Evolutionary conservation across 2,113 vertebrate species (phyloP).

Genomic region (Meleagris gallopavo): DNA sequence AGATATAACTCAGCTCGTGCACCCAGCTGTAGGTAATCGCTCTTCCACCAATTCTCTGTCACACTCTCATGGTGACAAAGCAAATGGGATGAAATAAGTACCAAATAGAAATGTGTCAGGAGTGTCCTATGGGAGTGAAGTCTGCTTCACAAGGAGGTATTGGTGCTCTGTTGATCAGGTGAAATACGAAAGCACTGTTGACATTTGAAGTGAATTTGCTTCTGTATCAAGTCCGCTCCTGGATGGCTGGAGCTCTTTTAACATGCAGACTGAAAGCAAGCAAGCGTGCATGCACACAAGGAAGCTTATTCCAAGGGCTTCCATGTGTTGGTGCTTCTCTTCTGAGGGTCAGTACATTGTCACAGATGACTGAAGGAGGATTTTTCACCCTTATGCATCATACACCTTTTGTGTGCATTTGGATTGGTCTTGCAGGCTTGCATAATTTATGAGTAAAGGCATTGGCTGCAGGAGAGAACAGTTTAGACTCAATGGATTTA

Average conservation of each 20-base stretch:
- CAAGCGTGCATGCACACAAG: fast-evolving
- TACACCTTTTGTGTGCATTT: background rate
- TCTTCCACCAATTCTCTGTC: background rate
- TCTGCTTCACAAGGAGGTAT: background rate
- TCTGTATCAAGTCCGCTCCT: background rate
- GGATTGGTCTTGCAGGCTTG: background rate
- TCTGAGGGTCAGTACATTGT: background rate
- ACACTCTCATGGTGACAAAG: too few relatives aligned
- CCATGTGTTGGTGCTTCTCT: background rate
- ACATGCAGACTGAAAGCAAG: background rate
- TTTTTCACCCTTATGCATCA: background rate
- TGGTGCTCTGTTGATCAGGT: background rate
- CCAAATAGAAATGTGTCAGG: background rate
- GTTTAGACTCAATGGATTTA: background rate
- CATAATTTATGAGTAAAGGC: background rate
- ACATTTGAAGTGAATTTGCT: background rate
- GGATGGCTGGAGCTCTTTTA: background rate
- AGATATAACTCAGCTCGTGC: background rate
- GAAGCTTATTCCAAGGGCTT: background rate
- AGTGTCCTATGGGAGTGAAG: background rate
- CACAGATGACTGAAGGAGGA: background rate
- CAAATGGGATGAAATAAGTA: background rate
- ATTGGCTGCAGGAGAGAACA: background rate
- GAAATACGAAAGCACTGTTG: background rate
- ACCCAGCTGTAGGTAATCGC: background rate